phyloP scores from a whole-genome alignment of 2,797 vertebrate genomes.

The Cyclura pinguis region DNA sequence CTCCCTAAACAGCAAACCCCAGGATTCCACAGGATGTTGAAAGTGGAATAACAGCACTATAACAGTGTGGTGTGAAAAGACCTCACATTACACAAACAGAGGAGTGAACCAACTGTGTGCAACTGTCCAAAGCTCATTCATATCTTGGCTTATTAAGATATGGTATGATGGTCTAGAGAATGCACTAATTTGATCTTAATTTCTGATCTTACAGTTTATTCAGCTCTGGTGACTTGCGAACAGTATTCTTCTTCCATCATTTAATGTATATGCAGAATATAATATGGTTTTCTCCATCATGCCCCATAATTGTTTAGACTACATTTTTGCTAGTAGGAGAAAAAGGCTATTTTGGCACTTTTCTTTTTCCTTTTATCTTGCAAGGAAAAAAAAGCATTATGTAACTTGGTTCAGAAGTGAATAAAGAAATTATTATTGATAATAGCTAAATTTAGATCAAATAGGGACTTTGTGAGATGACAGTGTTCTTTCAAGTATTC shows the following conservation, averaged over 20 bases:
- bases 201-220: neutral
- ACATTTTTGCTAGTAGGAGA: slow-evolving; percentile 1
- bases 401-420: slow-evolving; percentile 53
- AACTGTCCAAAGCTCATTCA: neutral
- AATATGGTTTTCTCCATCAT: neutral
- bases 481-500: slow-evolving; percentile 69
- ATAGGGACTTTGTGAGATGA: slow-evolving; percentile 60
- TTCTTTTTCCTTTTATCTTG: slow-evolving; percentile 31
- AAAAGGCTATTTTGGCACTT: neutral
- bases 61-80: too few relatives aligned
- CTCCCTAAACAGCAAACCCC: too few relatives aligned
- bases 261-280: neutral
- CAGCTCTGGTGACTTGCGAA: neutral
- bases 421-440: slow-evolving; percentile 65
- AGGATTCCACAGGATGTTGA: too few relatives aligned
- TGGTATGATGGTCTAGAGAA: neutral
- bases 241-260: slow-evolving; percentile 2
- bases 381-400: slow-evolving; percentile 41
- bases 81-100: neutral
- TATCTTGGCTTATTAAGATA: neutral
- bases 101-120: neutral
- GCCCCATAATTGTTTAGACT: slow-evolving; percentile 13
- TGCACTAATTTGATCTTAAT: neutral
- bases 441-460: slow-evolving; percentile 70
- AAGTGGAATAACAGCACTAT: too few relatives aligned